Evolutionary conservation across 2,113 vertebrate species (phyloP), one percentile per base, ranked within the genome.

Genomic region (Burhinus oedicnemus): DNA sequence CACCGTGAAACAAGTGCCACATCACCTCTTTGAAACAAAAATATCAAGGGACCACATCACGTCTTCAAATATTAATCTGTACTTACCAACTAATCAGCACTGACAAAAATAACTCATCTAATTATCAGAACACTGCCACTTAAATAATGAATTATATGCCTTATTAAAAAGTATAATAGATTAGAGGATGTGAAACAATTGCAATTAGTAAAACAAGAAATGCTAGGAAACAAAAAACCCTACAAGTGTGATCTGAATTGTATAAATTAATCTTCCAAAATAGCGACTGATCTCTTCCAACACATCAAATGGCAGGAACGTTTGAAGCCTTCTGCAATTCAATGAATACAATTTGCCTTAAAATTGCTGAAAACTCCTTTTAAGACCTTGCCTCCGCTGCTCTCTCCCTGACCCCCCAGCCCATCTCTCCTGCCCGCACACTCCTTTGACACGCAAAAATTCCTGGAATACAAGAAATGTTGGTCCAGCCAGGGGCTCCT

Each of bases 91-190:
- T 93, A 64, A 93, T 93, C 93, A 90, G 90, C 65, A 45, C 77
- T 49, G 57, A 90, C 82, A 86, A 91, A 96, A 96, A 96, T 88
- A 92, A 85, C 69, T 84, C 60, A n/a, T 76, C 88, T 80, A 82
- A 93, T 97, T 97, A 96, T 91, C 93, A 86, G 91, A 85, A 89
- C 89, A 69, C 61, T 55, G 52, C 36, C 87, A 79, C 68, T 29
- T 36, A 80, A 94, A 87, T 68, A 72, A 96, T 87, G 79, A 88
- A 55, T 87, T 62, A 78, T 26, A 86, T 80, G 85, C 68, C 89
- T 90, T 97, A 96, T 96, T 97, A 94, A 86, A 96, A 96, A 96
- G 92, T 83, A 85, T 71, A 97, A 88, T 92, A 86, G 84, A 89
- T 94, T 83, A 88, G 84, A 93, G 42, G 61, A 89, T 12, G 84